Evolutionary conservation across 1,140 invertebrate species (phyloP).

Genomic region (Drosophila malerkotliana): DNA sequence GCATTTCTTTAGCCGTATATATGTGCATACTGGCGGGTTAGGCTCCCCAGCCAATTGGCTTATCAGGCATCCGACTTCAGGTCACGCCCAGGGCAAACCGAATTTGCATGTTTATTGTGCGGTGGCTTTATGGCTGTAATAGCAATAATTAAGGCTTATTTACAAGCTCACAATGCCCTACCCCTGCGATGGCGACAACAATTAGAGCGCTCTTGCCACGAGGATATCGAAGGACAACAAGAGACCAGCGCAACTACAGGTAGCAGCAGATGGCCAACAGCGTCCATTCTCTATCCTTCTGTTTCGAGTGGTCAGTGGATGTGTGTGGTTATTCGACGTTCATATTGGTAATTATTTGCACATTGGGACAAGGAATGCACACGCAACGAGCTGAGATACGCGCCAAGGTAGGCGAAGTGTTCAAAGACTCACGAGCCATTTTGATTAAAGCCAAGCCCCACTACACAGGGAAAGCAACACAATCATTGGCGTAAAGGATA

Average conservation of each 20-base stretch:
- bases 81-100: slow-evolving; percentile 43
- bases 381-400: slow-evolving; percentile 3
- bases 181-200: slow-evolving; percentile 49
- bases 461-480: slow-evolving; percentile 19
- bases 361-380: slow-evolving; percentile 44
- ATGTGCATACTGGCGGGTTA: not conserved
- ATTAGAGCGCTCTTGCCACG: slow-evolving; percentile 45
- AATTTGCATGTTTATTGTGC: slow-evolving; percentile 79
- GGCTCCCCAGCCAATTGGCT: slow-evolving; percentile 31
- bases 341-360: slow-evolving; percentile 79
- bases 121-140: slow-evolving; percentile 78
- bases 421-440: slow-evolving; percentile 28
- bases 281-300: slow-evolving; percentile 3
- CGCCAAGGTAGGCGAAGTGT: slow-evolving; percentile 2
- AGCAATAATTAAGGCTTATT: slow-evolving; percentile 80
- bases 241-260: slow-evolving; percentile 11
- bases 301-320: slow-evolving; percentile 22
- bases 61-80: slow-evolving; percentile 38
- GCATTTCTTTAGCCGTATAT: slow-evolving; percentile 18
- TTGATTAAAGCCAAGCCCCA: slow-evolving; percentile 53
- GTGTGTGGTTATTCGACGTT: slow-evolving; percentile 68
- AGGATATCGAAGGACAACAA: slow-evolving; percentile 29
- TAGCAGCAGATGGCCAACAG: slow-evolving; percentile 47
- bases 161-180: slow-evolving; percentile 66
- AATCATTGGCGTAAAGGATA: slow-evolving; percentile 19